Base-by-base conservation (phyloP, 92 coral and sea anemone species). In the Epizoanthus stellaris region DNA sequence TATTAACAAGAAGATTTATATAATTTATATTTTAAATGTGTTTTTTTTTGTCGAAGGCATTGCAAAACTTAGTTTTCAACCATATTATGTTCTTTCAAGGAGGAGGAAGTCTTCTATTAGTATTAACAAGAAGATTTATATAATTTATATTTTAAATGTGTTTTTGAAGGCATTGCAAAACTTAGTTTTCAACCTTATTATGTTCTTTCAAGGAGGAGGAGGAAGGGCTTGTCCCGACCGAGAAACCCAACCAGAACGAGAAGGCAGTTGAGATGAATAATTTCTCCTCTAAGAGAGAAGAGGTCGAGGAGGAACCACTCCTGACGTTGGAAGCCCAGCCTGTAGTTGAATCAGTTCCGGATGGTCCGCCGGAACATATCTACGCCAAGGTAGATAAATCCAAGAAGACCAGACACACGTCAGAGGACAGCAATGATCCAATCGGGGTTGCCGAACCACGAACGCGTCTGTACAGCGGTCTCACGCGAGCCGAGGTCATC, bases 401-500 rank as follows among this genome's bases (percentile, higher is more conserved):
- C 59, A 79, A 79, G 40, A 79, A 79, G 58, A 43, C 4, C 12
- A 63, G 83, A 42, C 40, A 63, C 15, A 25, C 20, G 13, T 79
- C 83, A 25, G 79, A 84, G 34, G 89, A 77, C 38, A 92, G 90
- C 73, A 87, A 75, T 47, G 98, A 93, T 61, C 91, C 88, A 14
- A 71, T 90, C 60, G 80, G 88, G 30, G 89, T 89, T 8, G 83
- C 90, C 0, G 72, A 77, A 25, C 91, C 87, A 36, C 88, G 93
- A 76, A 90, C 97, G 14, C 97, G 97, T 15, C 85, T 93, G 47
- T 87, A 84, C 3, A 91, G 98, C 17, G 98, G 98, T 39, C 84
- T 94, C 21, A 94, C 98, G 4, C 93, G 98, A 0, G 90, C 81
- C 63, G 93, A 92, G 79, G 98, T 94, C 38, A 92, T 94, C 43